Evolutionary conservation across 2,113 vertebrate species (phyloP).

Genomic region (Clarias gariepinus): DNA sequence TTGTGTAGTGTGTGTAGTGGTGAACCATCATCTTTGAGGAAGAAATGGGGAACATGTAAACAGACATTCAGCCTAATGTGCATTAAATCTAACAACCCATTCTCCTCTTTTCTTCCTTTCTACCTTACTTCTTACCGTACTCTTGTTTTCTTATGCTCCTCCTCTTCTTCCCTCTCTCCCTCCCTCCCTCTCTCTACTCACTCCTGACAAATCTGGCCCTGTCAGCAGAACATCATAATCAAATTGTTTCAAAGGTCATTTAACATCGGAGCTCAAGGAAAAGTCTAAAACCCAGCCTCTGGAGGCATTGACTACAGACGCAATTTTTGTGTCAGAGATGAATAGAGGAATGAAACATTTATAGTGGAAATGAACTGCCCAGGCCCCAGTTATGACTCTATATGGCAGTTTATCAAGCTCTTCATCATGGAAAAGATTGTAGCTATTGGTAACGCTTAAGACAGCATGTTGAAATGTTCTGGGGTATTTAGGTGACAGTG

Average conservation of each 20-base stretch:
- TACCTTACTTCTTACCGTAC: not conserved
- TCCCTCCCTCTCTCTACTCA: slow-evolving; percentile 60
- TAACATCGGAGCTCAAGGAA: slow-evolving; percentile 73
- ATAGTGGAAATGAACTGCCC: slow-evolving; percentile 72
- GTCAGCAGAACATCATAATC: slow-evolving; percentile 78
- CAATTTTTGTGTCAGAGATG: slow-evolving; percentile 78
- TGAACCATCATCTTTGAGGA: too few relatives aligned
- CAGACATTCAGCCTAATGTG: not conserved
- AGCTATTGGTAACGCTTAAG: slow-evolving; percentile 15
- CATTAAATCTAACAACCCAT: not conserved
- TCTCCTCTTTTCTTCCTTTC: not conserved
- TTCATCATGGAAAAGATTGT: slow-evolving; percentile 7
- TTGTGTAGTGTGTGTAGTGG: too few relatives aligned
- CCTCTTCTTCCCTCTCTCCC: not conserved
- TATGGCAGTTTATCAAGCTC: slow-evolving; percentile 64
- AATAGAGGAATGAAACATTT: slow-evolving; percentile 73
- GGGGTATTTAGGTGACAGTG: slow-evolving; percentile 20
- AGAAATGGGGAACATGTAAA: not conserved
- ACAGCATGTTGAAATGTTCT: slow-evolving; percentile 5
- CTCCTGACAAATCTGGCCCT: slow-evolving; percentile 73
- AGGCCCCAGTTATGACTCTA: slow-evolving; percentile 64
- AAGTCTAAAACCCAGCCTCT: slow-evolving; percentile 69
- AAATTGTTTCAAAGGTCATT: slow-evolving; percentile 82
- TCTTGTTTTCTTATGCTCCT: not conserved
- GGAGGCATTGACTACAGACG: slow-evolving; percentile 69